phyloP scores from a whole-genome alignment of 2,113 vertebrate species.

The Phocoena phocoena region DNA sequence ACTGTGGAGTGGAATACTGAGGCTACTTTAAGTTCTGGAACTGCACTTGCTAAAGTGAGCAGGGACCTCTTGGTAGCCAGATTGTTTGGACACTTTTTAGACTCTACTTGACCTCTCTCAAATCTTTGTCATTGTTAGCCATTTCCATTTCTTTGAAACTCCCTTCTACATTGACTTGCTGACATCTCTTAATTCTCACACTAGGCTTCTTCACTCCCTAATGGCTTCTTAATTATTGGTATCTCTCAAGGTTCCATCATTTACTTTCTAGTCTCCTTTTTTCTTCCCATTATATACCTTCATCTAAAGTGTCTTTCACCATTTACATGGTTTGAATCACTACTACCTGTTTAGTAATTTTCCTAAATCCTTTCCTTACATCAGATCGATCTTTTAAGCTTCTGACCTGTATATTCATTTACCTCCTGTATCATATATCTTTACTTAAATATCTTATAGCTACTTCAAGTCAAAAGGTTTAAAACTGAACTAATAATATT shows the following conservation, averaged over 20 bases:
- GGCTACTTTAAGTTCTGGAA: neutral
- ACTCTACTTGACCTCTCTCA: neutral
- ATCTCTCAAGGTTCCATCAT: neutral
- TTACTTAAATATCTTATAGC: neutral
- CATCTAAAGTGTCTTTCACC: neutral
- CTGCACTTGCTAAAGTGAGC: neutral
- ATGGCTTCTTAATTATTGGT: neutral
- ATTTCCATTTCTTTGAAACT: neutral
- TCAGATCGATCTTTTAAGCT: neutral
- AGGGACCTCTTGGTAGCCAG: neutral
- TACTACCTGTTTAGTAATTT: neutral
- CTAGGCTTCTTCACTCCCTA: neutral
- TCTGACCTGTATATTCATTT: neutral
- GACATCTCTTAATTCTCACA: neutral
- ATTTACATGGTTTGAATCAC: neutral
- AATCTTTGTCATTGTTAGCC: neutral
- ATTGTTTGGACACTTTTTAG: neutral
- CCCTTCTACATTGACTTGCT: neutral
- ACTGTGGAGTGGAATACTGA: neutral
- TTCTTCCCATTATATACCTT: neutral
- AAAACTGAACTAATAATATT: neutral
- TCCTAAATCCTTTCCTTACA: neutral
- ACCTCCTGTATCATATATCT: neutral
- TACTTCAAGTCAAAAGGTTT: neutral
- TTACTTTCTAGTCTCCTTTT: neutral